phyloP scores from a whole-genome alignment of 2,113 vertebrate species.

The Indicator maculatus region DNA sequence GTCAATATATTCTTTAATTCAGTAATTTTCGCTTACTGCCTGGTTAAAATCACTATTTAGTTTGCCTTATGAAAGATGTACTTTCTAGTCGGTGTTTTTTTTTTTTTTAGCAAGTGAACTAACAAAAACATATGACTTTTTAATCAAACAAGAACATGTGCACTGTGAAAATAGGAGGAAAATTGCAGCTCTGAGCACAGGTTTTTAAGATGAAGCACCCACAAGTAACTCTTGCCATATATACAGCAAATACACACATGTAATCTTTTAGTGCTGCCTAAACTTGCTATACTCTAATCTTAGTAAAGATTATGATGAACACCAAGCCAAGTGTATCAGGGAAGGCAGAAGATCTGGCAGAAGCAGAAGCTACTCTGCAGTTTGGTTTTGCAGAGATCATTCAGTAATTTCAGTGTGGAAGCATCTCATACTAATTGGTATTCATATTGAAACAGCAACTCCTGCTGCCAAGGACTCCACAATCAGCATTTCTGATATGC shows the following conservation, averaged over 20 bases:
- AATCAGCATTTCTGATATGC: background rate
- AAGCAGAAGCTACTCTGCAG: background rate
- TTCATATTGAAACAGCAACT: background rate
- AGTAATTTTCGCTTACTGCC: background rate
- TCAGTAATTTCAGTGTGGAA: background rate
- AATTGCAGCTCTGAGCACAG: background rate
- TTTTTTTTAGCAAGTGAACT: background rate
- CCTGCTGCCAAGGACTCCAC: background rate
- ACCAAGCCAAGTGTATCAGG: background rate
- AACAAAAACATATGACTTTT: background rate
- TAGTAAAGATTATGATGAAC: background rate
- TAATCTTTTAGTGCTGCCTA: background rate
- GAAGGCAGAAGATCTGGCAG: background rate
- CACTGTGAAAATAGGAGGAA: background rate
- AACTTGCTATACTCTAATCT: background rate
- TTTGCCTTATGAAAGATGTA: background rate
- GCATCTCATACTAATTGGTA: background rate
- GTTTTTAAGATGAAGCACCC: background rate
- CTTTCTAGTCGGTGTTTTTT: background rate
- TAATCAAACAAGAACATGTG: background rate
- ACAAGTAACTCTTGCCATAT: background rate
- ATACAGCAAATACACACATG: background rate
- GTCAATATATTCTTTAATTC: background rate
- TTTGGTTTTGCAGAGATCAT: background rate
- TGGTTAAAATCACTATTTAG: background rate